Conservation (phyloP, 2,113 vertebrate genomes). For the Tragelaphus buxtoni region DNA sequence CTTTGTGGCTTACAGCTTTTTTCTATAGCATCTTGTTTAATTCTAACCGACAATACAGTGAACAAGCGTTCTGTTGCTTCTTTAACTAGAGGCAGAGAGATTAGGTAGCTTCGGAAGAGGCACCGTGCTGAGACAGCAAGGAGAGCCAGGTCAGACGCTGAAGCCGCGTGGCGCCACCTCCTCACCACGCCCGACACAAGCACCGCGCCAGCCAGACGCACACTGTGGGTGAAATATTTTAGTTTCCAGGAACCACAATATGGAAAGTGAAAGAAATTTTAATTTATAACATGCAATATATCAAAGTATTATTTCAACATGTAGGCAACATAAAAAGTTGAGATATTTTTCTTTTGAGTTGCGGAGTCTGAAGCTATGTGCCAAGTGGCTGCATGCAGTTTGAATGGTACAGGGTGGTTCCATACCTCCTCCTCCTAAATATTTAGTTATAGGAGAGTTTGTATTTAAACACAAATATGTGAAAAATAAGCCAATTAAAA, state of each 20-base stretch:
- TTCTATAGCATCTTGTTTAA: background rate
- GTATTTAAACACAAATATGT: background rate
- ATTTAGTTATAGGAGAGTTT: background rate
- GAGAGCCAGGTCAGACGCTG: background rate
- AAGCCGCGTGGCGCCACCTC: fast-evolving
- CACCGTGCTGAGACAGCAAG: background rate
- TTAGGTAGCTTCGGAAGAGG: background rate
- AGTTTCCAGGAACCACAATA: background rate
- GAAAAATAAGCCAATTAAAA: background rate
- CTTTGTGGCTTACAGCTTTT: background rate
- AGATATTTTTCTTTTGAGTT: background rate
- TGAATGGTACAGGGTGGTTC: background rate
- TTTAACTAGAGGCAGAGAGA: background rate
- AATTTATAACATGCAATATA: background rate
- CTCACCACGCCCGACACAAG: no score
- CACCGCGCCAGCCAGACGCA: background rate
- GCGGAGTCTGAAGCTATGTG: background rate
- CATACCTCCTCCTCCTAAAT: background rate
- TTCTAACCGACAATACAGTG: background rate
- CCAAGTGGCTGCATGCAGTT: background rate
- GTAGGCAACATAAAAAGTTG: background rate
- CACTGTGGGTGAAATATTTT: background rate
- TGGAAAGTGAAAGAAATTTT: background rate
- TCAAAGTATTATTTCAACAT: background rate
- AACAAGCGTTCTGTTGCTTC: background rate